A percentile compares a stretch with the other conserved stretches of the same genome.
Evolutionary conservation across 2,888 invertebrate genomes (phyloP).

Genomic region (Drosophila monieri): DNA sequence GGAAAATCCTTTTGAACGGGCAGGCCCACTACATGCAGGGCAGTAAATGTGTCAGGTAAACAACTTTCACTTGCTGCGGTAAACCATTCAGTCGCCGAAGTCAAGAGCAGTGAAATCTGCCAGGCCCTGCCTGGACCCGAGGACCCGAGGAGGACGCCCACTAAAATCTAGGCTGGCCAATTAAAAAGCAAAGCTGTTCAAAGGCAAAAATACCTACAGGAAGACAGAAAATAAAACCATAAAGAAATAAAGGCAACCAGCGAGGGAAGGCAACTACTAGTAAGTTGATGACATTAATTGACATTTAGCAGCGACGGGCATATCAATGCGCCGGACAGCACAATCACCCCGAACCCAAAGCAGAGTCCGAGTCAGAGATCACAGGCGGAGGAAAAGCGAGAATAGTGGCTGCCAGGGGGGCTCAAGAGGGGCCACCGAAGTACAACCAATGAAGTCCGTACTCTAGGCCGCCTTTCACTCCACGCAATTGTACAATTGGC

Average conservation of each 20-base stretch:
- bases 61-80: slow-evolving; percentile 74
- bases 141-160: slow-evolving; percentile 20
- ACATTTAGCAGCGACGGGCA: slow-evolving; percentile 80
- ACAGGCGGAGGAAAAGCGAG: slow-evolving; percentile 4
- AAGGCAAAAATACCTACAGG: slow-evolving; percentile 46
- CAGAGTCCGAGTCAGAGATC: slow-evolving; percentile 25
- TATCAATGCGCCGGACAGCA: slow-evolving; percentile 77
- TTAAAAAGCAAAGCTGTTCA: slow-evolving; percentile 78
- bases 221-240: not conserved
- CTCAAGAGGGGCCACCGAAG: not conserved
- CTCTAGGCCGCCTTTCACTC: slow-evolving; percentile 75
- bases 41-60: slow-evolving; percentile 76
- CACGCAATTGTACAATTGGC: slow-evolving; percentile 78
- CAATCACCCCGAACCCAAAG: slow-evolving; percentile 71
- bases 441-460: slow-evolving; percentile 38
- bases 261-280: slow-evolving; percentile 27
- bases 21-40: slow-evolving; percentile 16
- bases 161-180: slow-evolving; percentile 64
- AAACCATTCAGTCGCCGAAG: slow-evolving; percentile 51
- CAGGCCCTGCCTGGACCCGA: slow-evolving; percentile 3
- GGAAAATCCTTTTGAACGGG: slow-evolving; percentile 57
- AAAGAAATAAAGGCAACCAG: slow-evolving; percentile 21
- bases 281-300: slow-evolving; percentile 80
- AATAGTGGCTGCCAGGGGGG: not conserved
- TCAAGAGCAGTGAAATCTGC: slow-evolving; percentile 61